These are phyloP conservation scores for Regulus satrapa DNA, from an alignment of 2,113 vertebrate genomes.

Conservation along the genomic window DNA sequence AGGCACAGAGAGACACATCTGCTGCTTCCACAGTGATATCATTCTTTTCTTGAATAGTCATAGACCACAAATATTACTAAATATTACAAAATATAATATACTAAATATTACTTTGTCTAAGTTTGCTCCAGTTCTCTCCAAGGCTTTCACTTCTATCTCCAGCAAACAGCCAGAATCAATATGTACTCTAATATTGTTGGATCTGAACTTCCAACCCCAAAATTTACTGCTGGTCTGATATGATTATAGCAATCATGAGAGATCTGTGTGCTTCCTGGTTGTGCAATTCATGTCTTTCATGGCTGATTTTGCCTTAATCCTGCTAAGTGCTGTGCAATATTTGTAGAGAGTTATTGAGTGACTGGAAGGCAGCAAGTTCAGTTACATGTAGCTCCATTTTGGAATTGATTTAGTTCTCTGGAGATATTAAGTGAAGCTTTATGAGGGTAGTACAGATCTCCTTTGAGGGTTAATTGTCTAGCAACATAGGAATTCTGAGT, in stretches of 20 bases:
- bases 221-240: not conserved
- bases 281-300: not conserved
- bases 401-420: not conserved
- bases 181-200: not conserved
- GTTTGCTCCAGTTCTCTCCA: not conserved
- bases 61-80: not conserved
- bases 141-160: not conserved
- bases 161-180: constrained; percentile 20
- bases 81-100: no score
- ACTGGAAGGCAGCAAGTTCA: not conserved
- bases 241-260: not conserved
- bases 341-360: not conserved
- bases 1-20: not conserved
- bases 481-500: not conserved
- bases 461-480: not conserved
- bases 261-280: not conserved
- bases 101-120: not conserved
- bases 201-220: not conserved
- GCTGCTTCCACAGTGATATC: not conserved
- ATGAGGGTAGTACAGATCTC: not conserved
- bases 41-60: not conserved
- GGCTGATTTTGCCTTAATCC: not conserved
- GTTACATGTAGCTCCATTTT: not conserved
- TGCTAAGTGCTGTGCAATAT: not conserved
- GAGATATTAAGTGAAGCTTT: not conserved